Conservation (phyloP, 2,888 invertebrate genomes). For the Clitarchus hookeri region DNA sequence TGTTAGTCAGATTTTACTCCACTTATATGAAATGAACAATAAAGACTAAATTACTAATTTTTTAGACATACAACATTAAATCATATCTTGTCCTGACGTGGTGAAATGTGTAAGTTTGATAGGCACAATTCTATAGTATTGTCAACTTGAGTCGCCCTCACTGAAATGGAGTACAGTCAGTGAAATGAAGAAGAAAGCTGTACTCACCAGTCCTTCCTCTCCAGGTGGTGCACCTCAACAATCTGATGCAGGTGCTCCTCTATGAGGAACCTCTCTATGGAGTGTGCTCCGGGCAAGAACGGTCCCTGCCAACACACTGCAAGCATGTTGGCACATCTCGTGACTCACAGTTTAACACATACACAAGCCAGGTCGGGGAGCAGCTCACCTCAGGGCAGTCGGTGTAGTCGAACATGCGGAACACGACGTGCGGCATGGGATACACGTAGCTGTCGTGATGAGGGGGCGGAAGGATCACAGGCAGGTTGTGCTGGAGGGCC, state of each 20-base stretch:
- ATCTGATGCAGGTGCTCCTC: slow-evolving; percentile 97
- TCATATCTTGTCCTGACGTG: too few relatives aligned
- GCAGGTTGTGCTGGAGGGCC: slow-evolving; percentile 94
- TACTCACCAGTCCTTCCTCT: slow-evolving; percentile 87
- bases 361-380: neutral
- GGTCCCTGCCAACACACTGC: slow-evolving; percentile 58
- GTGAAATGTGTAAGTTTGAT: too few relatives aligned
- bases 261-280: slow-evolving; percentile 95
- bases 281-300: slow-evolving; percentile 91
- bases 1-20: too few relatives aligned
- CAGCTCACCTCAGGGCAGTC: slow-evolving; percentile 85
- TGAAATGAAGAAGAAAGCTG: neutral
- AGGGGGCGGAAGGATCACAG: slow-evolving; percentile 87
- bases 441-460: slow-evolving; percentile 90
- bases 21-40: too few relatives aligned
- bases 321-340: neutral
- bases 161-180: too few relatives aligned
- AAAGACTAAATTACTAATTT: too few relatives aligned
- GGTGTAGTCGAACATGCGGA: slow-evolving; percentile 97
- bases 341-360: neutral
- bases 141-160: too few relatives aligned
- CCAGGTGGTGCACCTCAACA: slow-evolving; percentile 82
- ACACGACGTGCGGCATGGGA: slow-evolving; percentile 94
- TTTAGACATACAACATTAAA: too few relatives aligned
- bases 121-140: too few relatives aligned